These are phyloP conservation scores for Gobio gobio DNA, from an alignment of 2,113 vertebrate species.

Conservation along the genomic window DNA sequence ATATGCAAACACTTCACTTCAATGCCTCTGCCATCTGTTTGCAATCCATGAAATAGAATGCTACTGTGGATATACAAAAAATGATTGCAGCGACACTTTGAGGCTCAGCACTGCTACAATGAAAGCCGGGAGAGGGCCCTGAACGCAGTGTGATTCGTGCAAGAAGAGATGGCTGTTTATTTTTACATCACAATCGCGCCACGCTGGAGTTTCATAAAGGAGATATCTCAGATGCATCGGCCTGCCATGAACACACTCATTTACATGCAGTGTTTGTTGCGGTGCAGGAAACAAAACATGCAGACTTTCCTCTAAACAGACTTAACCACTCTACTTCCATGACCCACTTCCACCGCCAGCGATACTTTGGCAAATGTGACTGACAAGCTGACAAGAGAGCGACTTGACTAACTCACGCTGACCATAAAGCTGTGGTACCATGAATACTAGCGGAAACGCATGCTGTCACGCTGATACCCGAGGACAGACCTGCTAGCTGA, in stretches of 20 bases:
- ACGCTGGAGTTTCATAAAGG: conserved; percentile 12
- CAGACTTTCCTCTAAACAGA: conserved; percentile 37
- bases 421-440: conserved; percentile 12
- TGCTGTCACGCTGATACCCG: not conserved
- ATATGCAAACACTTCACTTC: conserved; percentile 38
- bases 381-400: conserved; percentile 33
- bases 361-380: conserved; percentile 35
- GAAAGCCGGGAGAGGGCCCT: conserved; percentile 39
- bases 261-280: conserved; percentile 36
- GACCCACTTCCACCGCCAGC: conserved; percentile 56
- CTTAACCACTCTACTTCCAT: conserved; percentile 36
- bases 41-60: conserved; percentile 46
- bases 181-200: conserved; percentile 50
- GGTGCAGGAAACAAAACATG: conserved; percentile 27
- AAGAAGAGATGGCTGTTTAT: conserved; percentile 55
- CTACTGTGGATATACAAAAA: conserved; percentile 40
- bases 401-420: conserved; percentile 21
- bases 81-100: conserved; percentile 38
- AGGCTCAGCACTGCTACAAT: conserved; percentile 21
- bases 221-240: conserved; percentile 26
- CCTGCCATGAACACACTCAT: conserved; percentile 28
- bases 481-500: not conserved
- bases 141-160: conserved; percentile 27
- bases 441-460: not conserved
- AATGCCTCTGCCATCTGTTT: conserved; percentile 39